phyloP scores from a whole-genome alignment of 2,113 vertebrate species.

The Pachyramphus minor region DNA sequence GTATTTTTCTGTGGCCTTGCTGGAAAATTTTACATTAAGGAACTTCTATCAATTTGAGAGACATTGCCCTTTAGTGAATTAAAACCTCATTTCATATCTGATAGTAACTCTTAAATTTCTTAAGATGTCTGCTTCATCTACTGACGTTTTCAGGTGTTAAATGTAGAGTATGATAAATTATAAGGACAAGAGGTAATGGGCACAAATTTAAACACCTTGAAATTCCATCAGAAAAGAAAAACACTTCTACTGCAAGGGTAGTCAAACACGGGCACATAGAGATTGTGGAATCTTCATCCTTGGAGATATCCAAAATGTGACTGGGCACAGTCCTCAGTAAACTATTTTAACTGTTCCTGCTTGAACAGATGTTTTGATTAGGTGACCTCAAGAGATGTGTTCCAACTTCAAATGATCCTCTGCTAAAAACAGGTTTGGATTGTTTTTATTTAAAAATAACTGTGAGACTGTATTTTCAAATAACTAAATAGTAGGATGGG shows the following conservation, averaged over 20 bases:
- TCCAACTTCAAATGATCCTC: background rate
- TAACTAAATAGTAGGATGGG: background rate
- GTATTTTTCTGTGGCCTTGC: background rate
- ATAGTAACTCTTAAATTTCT: background rate
- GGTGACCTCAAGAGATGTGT: background rate
- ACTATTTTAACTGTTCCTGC: background rate
- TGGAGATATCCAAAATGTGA: background rate
- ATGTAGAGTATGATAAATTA: background rate
- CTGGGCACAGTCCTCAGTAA: background rate
- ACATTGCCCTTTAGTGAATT: background rate
- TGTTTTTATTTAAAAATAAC: background rate
- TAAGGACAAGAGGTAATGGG: background rate
- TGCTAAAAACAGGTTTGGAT: background rate
- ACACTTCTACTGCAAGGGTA: accelerated
- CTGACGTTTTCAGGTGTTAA: background rate
- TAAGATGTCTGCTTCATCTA: background rate
- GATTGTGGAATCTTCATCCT: background rate
- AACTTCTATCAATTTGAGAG: background rate
- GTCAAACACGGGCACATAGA: background rate
- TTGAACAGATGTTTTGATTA: background rate
- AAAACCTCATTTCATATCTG: background rate
- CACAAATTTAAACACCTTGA: background rate
- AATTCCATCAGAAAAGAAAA: background rate
- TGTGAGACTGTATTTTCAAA: background rate
- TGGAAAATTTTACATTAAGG: background rate